A percentile compares a stretch with the other conserved stretches of the same genome.
phyloP scores from a whole-genome alignment of 2,888 invertebrate genomes.

The Phengaris alcon region DNA sequence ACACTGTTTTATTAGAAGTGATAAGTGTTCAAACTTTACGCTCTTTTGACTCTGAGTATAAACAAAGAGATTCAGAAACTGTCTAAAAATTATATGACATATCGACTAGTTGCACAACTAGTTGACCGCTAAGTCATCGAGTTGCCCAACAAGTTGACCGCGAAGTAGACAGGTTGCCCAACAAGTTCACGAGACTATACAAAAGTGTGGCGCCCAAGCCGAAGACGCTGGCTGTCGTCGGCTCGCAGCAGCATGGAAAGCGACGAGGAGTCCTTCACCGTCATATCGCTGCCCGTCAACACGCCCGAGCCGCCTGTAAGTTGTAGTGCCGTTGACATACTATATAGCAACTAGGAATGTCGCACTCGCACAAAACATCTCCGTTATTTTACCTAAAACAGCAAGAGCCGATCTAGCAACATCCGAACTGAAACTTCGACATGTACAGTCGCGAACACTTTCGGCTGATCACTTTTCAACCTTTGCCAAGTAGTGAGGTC shows the following conservation, averaged over 20 bases:
- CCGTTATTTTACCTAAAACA: not conserved
- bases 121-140: not conserved
- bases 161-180: not conserved
- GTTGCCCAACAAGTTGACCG: not conserved
- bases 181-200: conserved; percentile 36
- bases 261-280: conserved; percentile 84
- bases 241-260: conserved; percentile 76
- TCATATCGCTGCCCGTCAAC: conserved; percentile 83
- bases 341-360: not conserved
- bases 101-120: not conserved
- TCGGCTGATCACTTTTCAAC: too few relatives aligned
- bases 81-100: not conserved
- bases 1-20: not conserved
- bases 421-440: too few relatives aligned
- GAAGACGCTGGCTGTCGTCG: conserved; percentile 68
- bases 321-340: conserved; percentile 36
- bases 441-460: too few relatives aligned
- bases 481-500: too few relatives aligned
- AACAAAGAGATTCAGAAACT: not conserved
- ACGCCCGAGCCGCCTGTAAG: conserved; percentile 70
- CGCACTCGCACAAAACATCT: not conserved
- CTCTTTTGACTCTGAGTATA: not conserved
- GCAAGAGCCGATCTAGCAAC: too few relatives aligned
- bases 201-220: conserved; percentile 72
- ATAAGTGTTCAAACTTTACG: not conserved